phyloP scores from a whole-genome alignment of 2,113 vertebrate genomes.

The Poeciliopsis occidentalis region DNA sequence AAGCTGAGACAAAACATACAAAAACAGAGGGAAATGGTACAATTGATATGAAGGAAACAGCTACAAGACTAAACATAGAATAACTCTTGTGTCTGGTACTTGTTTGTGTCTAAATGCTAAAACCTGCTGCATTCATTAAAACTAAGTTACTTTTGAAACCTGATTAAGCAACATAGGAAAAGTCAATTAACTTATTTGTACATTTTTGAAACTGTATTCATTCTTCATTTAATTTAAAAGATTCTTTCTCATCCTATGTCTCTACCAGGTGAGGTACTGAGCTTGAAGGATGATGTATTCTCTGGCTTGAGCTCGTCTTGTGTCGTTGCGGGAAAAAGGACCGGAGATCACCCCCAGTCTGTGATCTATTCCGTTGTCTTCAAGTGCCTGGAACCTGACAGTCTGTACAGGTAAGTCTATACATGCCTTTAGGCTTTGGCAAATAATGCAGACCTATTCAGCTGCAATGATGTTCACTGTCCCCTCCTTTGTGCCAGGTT shows the following conservation, averaged over 20 bases:
- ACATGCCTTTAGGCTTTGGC: constrained; percentile 4
- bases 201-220: background rate
- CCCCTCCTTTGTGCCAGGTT: background rate
- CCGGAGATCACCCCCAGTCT: constrained; percentile 85
- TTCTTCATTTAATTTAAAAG: background rate
- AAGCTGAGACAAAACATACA: constrained; percentile 42
- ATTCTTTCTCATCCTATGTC: constrained; percentile 20
- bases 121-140: background rate
- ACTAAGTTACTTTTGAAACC: constrained; percentile 7
- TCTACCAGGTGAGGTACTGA: constrained; percentile 92
- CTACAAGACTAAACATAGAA: constrained; percentile 29
- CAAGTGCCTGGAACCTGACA: constrained; percentile 98
- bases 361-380: constrained; percentile 94
- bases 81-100: constrained; percentile 40
- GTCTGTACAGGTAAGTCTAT: constrained; percentile 94
- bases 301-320: constrained; percentile 94
- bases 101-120: constrained; percentile 9
- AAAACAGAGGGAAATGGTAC: constrained; percentile 34
- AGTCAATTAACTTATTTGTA: background rate
- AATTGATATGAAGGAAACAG: constrained; percentile 36
- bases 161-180: background rate
- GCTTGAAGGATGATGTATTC: constrained; percentile 94
- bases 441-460: constrained; percentile 1
- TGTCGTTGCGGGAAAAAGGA: constrained; percentile 90
- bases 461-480: background rate